Conservation (phyloP, 2,888 invertebrate species). For the Oxyteleia sp. region DNA sequence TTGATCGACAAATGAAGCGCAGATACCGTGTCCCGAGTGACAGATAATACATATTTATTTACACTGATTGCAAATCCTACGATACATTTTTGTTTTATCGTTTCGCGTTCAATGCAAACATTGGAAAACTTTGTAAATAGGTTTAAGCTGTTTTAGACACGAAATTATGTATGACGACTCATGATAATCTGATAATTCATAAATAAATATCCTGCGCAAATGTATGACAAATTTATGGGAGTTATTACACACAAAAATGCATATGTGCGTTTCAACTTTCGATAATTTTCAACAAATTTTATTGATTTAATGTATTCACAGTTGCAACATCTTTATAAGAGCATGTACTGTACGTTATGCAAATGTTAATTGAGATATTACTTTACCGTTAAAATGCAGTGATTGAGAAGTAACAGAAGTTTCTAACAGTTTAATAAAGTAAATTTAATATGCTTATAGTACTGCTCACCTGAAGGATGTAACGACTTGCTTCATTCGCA, state of each 20-base stretch:
- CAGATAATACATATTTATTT: slow-evolving; percentile 63
- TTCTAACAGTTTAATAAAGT: neutral
- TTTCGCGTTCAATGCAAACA: slow-evolving; percentile 15
- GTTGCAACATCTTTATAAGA: no score
- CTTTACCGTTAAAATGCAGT: no score
- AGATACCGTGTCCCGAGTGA: slow-evolving; percentile 49
- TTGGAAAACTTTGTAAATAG: slow-evolving; percentile 3
- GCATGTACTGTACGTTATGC: no score
- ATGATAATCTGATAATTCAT: neutral
- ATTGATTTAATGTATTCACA: no score
- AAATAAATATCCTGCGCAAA: no score
- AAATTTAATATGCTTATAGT: neutral
- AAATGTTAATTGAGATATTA: no score
- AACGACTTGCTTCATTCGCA: slow-evolving; percentile 97
- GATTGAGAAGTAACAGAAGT: no score
- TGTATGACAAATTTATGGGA: no score
- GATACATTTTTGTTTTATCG: slow-evolving; percentile 43
- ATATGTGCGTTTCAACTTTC: neutral
- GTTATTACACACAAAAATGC: no score
- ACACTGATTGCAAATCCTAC: slow-evolving; percentile 44
- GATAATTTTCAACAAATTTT: no score
- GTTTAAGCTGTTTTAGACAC: neutral
- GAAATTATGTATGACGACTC: slow-evolving; percentile 12
- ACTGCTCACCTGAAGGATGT: slow-evolving; percentile 95
- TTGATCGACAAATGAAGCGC: slow-evolving; percentile 61